Conservation (phyloP, 2,113 vertebrate species). For the Gasterosteus aculeatus region DNA sequence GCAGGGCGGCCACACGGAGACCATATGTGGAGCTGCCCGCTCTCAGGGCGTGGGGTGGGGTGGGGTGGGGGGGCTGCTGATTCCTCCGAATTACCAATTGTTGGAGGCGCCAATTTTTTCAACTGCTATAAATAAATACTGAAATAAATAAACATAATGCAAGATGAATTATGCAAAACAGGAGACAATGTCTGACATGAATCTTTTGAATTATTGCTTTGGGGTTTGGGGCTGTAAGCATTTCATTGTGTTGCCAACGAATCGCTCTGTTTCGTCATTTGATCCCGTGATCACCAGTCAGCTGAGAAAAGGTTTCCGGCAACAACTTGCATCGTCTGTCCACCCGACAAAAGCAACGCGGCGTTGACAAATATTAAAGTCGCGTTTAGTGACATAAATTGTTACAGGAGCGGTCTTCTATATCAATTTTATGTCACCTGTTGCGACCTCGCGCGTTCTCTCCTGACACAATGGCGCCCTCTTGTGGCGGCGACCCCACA, state of each 20-base stretch:
- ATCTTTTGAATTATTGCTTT: background rate
- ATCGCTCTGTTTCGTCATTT: conserved; percentile 5
- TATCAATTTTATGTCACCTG: background rate
- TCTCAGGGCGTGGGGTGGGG: background rate
- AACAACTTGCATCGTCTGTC: background rate
- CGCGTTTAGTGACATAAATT: background rate
- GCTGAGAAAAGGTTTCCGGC: background rate
- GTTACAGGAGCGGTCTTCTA: background rate
- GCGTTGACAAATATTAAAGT: background rate
- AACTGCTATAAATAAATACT: too few relatives aligned
- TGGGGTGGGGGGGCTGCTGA: background rate
- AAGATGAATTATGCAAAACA: background rate
- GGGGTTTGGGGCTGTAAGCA: background rate
- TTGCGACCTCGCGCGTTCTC: background rate
- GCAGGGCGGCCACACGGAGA: conserved; percentile 58
- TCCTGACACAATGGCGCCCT: conserved; percentile 21
- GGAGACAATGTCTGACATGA: background rate
- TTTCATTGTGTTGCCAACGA: conserved; percentile 12
- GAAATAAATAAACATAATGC: background rate
- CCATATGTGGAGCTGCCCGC: conserved; percentile 57
- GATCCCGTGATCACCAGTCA: conserved; percentile 6
- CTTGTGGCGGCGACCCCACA: conserved; percentile 34
- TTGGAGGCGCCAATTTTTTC: background rate
- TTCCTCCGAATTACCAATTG: background rate
- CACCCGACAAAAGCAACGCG: background rate